These are phyloP conservation scores for Phengaris alcon DNA, from an alignment of 2,888 invertebrate genomes.

Conservation along the genomic window DNA sequence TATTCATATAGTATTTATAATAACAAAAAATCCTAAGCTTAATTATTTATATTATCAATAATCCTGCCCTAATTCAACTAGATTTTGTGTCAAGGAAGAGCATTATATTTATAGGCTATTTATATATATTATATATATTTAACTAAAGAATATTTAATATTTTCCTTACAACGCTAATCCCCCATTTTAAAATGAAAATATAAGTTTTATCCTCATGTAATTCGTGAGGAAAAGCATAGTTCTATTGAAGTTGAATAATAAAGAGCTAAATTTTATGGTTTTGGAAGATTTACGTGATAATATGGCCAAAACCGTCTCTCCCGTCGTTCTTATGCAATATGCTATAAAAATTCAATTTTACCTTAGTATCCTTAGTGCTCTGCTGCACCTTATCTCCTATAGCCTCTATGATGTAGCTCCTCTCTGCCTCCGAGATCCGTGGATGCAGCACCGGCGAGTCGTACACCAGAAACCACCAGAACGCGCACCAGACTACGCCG, in stretches of 20 bases:
- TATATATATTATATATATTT: no score
- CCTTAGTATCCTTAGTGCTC: slow-evolving; percentile 59
- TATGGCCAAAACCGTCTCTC: no score
- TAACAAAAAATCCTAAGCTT: neutral
- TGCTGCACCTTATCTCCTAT: slow-evolving; percentile 79
- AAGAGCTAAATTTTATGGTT: neutral
- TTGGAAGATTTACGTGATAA: neutral
- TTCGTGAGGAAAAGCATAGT: neutral
- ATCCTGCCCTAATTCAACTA: neutral
- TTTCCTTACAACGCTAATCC: neutral
- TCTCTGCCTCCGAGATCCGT: slow-evolving; percentile 81
- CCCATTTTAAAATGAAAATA: neutral
- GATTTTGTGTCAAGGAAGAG: slow-evolving; percentile 22
- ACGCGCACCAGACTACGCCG: slow-evolving; percentile 72
- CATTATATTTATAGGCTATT: neutral
- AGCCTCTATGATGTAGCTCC: slow-evolving; percentile 80
- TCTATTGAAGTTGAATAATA: neutral
- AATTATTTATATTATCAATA: neutral
- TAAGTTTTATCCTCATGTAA: neutral
- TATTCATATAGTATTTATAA: no score
- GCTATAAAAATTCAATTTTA: slow-evolving; percentile 37
- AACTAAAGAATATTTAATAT: slow-evolving; percentile 19
- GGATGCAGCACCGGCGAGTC: slow-evolving; percentile 83
- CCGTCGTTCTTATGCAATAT: no score
- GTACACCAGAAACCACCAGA: slow-evolving; percentile 81